phyloP scores from a whole-genome alignment of 2,797 vertebrate species.

The Hippocampus kuda region DNA sequence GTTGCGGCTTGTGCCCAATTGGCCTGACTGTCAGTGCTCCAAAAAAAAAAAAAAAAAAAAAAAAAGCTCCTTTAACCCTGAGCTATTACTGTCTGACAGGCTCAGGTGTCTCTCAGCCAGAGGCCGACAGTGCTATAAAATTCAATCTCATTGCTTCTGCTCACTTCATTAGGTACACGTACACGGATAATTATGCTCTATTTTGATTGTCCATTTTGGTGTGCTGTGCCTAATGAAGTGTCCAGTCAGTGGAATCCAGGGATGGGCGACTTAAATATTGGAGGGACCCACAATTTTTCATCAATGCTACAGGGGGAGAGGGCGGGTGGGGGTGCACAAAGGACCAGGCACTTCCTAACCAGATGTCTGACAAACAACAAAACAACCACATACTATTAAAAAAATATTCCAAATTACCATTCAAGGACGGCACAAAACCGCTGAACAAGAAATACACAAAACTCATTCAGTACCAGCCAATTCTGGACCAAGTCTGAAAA shows the following conservation, averaged over 20 bases:
- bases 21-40: constrained; percentile 39
- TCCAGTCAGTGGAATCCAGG: background rate
- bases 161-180: constrained; percentile 3
- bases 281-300: background rate
- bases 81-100: constrained; percentile 55
- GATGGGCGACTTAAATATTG: no score
- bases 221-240: background rate
- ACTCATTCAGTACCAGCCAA: no score
- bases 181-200: background rate
- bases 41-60: constrained; percentile 30
- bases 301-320: background rate
- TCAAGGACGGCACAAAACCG: no score
- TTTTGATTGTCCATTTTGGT: background rate
- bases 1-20: constrained; percentile 25
- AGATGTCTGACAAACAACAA: no score
- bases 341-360: no score
- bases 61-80: constrained; percentile 40
- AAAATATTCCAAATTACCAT: no score
- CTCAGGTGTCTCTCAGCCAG: constrained; percentile 31
- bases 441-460: no score
- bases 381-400: no score
- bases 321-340: no score
- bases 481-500: no score
- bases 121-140: constrained; percentile 22
- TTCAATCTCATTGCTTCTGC: constrained; percentile 19